These are phyloP conservation scores for Lithophane socia DNA, from an alignment of 2,888 invertebrate genomes.

Conservation along the genomic window DNA sequence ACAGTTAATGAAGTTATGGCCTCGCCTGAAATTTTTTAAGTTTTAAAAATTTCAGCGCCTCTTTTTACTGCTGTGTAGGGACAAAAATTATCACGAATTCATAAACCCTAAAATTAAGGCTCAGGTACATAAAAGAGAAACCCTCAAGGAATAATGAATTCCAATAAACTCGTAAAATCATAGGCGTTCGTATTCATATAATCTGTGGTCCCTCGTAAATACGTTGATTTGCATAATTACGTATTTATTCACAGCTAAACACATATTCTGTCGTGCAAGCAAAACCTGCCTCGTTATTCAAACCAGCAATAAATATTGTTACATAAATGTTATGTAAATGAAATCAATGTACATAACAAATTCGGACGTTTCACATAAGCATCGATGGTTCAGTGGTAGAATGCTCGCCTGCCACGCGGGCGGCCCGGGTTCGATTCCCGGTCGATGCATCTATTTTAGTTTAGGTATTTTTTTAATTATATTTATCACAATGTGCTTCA, in stretches of 20 bases:
- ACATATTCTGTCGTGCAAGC: conserved; percentile 53
- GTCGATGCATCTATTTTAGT: conserved; percentile 76
- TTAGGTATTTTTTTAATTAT: not conserved
- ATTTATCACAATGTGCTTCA: too few relatives aligned
- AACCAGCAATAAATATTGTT: conserved; percentile 47
- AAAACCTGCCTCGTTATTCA: conserved; percentile 38
- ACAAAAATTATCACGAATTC: conserved; percentile 26
- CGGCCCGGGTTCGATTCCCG: conserved; percentile 86
- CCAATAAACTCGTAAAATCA: conserved; percentile 53
- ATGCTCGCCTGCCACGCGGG: conserved; percentile 90
- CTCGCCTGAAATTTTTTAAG: not conserved
- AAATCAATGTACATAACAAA: conserved; percentile 9
- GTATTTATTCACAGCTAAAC: conserved; percentile 61
- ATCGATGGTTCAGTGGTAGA: conserved; percentile 90
- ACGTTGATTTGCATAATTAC: conserved; percentile 58
- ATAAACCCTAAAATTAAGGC: conserved; percentile 32
- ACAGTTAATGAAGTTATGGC: not conserved
- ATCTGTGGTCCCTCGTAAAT: conserved; percentile 54
- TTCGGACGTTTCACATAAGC: conserved; percentile 61
- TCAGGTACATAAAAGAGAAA: conserved; percentile 38
- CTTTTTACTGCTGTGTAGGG: not conserved
- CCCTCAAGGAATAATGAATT: conserved; percentile 47
- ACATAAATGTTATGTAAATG: conserved; percentile 17
- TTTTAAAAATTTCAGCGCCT: not conserved
- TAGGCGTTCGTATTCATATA: conserved; percentile 51